These are phyloP conservation scores for Ctenopoma multispine DNA, from an alignment of 2,797 vertebrate genomes.

Conservation along the genomic window DNA sequence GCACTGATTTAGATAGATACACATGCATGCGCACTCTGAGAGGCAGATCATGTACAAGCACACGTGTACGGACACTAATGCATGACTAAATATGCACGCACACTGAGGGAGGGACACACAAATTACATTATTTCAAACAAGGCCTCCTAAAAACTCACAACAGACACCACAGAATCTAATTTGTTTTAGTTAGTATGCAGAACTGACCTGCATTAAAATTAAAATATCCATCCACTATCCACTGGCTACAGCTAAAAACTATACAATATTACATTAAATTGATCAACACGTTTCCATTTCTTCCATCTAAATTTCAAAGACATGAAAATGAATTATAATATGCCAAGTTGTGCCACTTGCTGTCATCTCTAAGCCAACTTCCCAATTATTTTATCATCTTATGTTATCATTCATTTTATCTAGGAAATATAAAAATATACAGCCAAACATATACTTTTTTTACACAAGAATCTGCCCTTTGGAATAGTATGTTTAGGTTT, in stretches of 20 bases:
- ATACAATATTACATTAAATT: neutral
- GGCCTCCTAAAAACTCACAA: conserved; percentile 15
- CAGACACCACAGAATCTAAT: conserved; percentile 12
- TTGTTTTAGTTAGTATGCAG: conserved; percentile 12
- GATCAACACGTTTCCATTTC: neutral
- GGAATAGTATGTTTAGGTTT: no score
- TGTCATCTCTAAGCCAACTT: neutral
- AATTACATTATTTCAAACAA: conserved; percentile 60
- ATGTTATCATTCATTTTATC: no score
- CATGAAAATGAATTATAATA: neutral
- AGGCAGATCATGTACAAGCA: conserved; percentile 57
- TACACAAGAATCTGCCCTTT: conserved; percentile 1
- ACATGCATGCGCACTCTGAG: conserved; percentile 40
- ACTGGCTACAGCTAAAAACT: neutral
- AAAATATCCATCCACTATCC: neutral
- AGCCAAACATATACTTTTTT: neutral
- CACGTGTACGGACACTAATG: conserved; percentile 46
- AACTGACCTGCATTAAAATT: neutral
- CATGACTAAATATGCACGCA: conserved; percentile 47
- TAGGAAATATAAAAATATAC: neutral
- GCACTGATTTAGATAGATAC: conserved; percentile 81
- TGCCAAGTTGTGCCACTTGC: neutral
- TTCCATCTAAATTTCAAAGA: conserved; percentile 4
- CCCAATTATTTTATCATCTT: neutral
- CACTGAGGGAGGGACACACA: conserved; percentile 21